Base-by-base conservation (phyloP, 2,113 vertebrate species). In the Rhombomys opimus region DNA sequence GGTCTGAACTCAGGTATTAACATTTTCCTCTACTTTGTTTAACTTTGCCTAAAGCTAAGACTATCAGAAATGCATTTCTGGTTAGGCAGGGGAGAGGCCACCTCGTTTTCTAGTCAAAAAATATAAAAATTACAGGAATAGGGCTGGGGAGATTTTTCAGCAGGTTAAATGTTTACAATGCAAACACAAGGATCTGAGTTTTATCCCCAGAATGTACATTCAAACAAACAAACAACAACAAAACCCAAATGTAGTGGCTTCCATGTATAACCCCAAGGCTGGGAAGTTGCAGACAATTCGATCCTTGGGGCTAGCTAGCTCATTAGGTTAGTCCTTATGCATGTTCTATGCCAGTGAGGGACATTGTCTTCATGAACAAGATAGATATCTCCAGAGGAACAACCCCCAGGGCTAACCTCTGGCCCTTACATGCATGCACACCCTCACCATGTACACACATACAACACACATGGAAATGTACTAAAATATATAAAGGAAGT, bases 41-140 rank as follows among this genome's bases (percentile, higher is more conserved):
- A 91, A 80, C 41, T 93, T 94, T 46, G 23, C 68, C 75, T 46
- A 35, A 93, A 95, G 67, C 25, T 84, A 63, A 84, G 50, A 70
- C 57, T 15, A 15, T 89, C 57, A 50, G 68, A 94, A 92, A 93
- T 70, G 15, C 32, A 84, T 89, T 91, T 77, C 30, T 82, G 54
- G 65, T 85, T 77, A 90, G 46, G 68, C 17, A 35, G 46, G 57
- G 9, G 52, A n/a, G 63, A 96, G 50, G 20, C 63, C 57, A 73
- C 32, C 82, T 96, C n/a, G 63, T 95, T 30, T 90, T 18, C 13
- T 93, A 22, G 41, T 82, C 61, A 94, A 22, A 30, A 70, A 84
- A 63, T 25, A 78, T 87, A 89, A 78, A 95, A 89, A 35, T 76
- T 46, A 30, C 75, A 18, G 46, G 89, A 63, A 67, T 75, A 22